Percentiles rank a stretch among this genome's conserved stretches.
Evolutionary conservation across 1,140 invertebrate species (phyloP).

Genomic region (Atopsyche davidsoni): DNA sequence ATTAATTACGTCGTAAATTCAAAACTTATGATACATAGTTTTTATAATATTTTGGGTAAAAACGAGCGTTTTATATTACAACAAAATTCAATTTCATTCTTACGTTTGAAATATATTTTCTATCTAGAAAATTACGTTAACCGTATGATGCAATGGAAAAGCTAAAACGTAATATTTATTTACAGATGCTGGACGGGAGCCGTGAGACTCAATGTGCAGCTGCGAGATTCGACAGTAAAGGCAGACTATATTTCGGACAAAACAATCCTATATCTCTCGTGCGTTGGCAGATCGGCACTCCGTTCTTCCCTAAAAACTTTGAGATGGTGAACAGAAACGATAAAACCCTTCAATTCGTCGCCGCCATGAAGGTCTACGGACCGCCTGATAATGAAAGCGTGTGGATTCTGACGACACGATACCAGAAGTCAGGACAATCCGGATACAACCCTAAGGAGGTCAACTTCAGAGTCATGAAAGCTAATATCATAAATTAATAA

Average conservation of each 20-base stretch:
- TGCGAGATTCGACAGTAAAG: slow-evolving; percentile 46
- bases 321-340: slow-evolving; percentile 38
- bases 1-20: no score
- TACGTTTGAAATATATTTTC: no score
- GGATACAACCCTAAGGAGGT: slow-evolving; percentile 44
- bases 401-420: not conserved
- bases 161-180: no score
- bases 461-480: slow-evolving; percentile 50
- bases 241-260: slow-evolving; percentile 49
- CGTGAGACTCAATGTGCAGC: slow-evolving; percentile 27
- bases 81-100: no score
- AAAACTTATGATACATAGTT: no score
- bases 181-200: no score
- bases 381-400: not conserved
- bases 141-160: no score
- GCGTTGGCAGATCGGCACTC: slow-evolving; percentile 48
- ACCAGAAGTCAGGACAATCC: slow-evolving; percentile 40
- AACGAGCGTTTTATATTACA: no score
- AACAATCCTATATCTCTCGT: slow-evolving; percentile 44
- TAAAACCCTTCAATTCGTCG: slow-evolving; percentile 39
- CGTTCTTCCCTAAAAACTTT: slow-evolving; percentile 33
- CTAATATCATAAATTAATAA: no score
- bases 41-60: no score
- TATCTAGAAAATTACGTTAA: no score
- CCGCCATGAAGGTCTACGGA: not conserved